Evolutionary conservation across 2,113 vertebrate species (phyloP), one percentile per base, ranked within the genome.

Genomic region (Otis tarda): DNA sequence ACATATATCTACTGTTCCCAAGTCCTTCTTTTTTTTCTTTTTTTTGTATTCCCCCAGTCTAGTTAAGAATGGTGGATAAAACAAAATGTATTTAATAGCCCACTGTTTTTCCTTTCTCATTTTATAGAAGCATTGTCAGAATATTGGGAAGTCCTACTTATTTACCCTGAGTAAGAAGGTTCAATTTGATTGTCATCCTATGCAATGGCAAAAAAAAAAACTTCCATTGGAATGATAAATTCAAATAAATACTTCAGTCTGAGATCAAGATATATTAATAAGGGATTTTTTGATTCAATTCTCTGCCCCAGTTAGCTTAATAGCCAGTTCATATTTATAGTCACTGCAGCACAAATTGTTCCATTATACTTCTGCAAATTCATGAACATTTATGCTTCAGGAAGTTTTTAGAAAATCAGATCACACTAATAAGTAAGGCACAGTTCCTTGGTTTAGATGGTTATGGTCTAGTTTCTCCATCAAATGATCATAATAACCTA

Each of bases 291-390:
- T 89, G 65, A 95, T 87, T 92, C 96, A 94, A 53, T 95, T 96
- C 75, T 88, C 67, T 97, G 75, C 73, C 86, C 74, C 45, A 55
- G 68, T 89, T 98, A 96, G 90, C 92, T 96, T 95, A 96, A 97
- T 87, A 95, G 28, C 9, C 75, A 75, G 52, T 68, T 96, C 68
- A 92, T 94, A 97, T 93, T 97, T 96, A 93, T 71, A 93, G 79
- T 92, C 69, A 90, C 33, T 92, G 53, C 75, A 97, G 77, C 43
- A 97, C 97, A 98, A 92, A 90, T 37, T 89, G 69, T 91, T 95
- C 95, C 75, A 93, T 94, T 96, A 82, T 76, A 95, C 25, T 95
- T 97, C 61, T 95, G 90, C 94, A 97, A 97, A 96, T 97, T 95
- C 84, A 95, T 93, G 96, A 95, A 96, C 82, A 89, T 94, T 93